Base-by-base conservation (phyloP, 2,113 vertebrate species). In the Mus spicilegus region DNA sequence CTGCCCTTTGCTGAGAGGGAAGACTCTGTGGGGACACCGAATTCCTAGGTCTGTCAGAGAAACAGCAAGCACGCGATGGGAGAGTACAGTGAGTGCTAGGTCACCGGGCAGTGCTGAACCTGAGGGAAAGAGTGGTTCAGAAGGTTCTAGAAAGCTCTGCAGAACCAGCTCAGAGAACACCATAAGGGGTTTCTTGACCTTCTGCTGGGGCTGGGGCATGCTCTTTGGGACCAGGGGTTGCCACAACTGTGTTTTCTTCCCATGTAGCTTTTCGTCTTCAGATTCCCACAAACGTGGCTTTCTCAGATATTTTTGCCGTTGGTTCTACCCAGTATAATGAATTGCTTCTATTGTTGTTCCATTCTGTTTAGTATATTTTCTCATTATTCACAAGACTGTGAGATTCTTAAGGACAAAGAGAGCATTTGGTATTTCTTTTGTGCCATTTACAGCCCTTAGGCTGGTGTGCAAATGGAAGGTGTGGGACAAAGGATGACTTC, bases 71-170 rank as follows among this genome's bases (percentile, higher is more conserved):
- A 49, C 12, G 67, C 90, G 80, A 73, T 46, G 28, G 72, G 81
- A 73, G 36, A 73, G 36, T 61, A 17, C 30, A 69, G 93, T 42
- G 88, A 92, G 46, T 73, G 87, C 72, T 46, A 80, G 85, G 94
- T 96, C 84, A 93, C 87, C 39, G 88, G 28, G 33, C 30, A 36
- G 67, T 69, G 30, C 73, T 82, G 92, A 76, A 80, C 6, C 78
- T 78, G 72, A 80, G 61, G 92, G 80, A 87, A 90, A 95, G 89
- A 73, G 73, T 75, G 10, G 19, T 88, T 97, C 91, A 94, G 96
- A 76, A 90, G 93, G 96, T 94, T 91, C 89, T 91, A 93, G 69
- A 77, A 87, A 91, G 96, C 91, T 96, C 91, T 22, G 33, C 76
- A 77, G 96, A 97, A 78, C 65, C n/a, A 56, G 89, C 91, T 70